Evolutionary conservation across 2,113 vertebrate species (phyloP).

Genomic region (Thamnophis sirtalis): DNA sequence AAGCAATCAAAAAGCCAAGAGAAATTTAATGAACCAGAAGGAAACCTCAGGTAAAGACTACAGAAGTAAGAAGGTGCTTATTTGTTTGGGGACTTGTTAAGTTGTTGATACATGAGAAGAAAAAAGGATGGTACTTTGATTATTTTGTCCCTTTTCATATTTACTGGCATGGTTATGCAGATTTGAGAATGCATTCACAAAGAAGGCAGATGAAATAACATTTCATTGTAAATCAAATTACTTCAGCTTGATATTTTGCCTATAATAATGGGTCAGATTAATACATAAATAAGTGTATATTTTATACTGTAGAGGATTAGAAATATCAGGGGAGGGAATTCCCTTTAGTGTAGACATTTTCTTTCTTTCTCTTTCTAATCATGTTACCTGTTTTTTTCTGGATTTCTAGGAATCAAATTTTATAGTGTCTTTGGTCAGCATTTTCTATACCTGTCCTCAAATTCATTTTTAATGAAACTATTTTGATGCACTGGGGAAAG

Average conservation of each 20-base stretch:
- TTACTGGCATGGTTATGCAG: neutral
- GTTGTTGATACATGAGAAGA: neutral
- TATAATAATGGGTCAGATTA: neutral
- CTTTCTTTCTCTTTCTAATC: constrained; percentile 42
- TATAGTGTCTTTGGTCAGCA: constrained; percentile 33
- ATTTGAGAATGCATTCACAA: neutral
- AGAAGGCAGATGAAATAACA: neutral
- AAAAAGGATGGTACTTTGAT: neutral
- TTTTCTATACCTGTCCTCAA: neutral
- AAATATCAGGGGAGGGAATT: constrained; percentile 1
- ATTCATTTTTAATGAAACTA: neutral
- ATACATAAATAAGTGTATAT: neutral
- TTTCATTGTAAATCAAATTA: neutral
- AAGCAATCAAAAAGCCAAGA: neutral
- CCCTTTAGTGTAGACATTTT: constrained; percentile 40
- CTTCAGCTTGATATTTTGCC: neutral
- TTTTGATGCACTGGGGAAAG: neutral
- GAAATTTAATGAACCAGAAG: neutral
- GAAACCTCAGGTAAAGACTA: neutral
- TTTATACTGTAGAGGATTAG: neutral
- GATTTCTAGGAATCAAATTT: constrained; percentile 38
- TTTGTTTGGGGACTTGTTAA: neutral
- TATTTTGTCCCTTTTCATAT: neutral
- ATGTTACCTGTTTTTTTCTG: constrained; percentile 35
- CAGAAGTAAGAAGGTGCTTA: neutral